Conservation (phyloP, 1,140 invertebrate genomes). For the Heliconius hermathena region DNA sequence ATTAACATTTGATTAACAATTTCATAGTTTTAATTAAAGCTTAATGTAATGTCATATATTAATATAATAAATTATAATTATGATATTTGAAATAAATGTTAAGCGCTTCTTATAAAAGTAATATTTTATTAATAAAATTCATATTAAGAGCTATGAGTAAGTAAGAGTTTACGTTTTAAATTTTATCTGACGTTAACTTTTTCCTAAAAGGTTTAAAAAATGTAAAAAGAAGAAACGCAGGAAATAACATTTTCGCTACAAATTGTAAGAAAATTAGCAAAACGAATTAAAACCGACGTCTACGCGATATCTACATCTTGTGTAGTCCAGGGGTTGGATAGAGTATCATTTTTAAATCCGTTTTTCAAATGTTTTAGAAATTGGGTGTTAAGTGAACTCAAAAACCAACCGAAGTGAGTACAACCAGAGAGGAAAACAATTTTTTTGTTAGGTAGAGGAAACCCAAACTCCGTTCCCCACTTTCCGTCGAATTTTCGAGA, state of each 20-base stretch:
- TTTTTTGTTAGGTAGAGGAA: too few species aligned
- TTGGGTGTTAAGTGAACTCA: neutral
- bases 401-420: too few species aligned
- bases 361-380: neutral
- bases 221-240: neutral
- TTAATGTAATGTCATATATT: too few species aligned
- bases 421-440: too few species aligned
- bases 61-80: too few species aligned
- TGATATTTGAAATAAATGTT: too few species aligned
- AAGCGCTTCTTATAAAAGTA: too few species aligned
- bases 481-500: too few species aligned
- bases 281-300: slow-evolving; percentile 35
- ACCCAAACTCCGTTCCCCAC: too few species aligned
- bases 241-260: slow-evolving; percentile 14
- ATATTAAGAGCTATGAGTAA: neutral
- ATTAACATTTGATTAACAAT: too few species aligned
- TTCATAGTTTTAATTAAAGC: too few species aligned
- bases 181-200: neutral
- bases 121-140: too few species aligned
- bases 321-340: neutral
- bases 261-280: slow-evolving; percentile 33
- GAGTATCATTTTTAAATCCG: neutral
- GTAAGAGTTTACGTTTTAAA: neutral
- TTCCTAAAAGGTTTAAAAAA: neutral
- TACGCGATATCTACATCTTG: slow-evolving; percentile 36